Evolutionary conservation across 2,888 invertebrate species (phyloP).

Genomic region (Platynereis dumerilii): DNA sequence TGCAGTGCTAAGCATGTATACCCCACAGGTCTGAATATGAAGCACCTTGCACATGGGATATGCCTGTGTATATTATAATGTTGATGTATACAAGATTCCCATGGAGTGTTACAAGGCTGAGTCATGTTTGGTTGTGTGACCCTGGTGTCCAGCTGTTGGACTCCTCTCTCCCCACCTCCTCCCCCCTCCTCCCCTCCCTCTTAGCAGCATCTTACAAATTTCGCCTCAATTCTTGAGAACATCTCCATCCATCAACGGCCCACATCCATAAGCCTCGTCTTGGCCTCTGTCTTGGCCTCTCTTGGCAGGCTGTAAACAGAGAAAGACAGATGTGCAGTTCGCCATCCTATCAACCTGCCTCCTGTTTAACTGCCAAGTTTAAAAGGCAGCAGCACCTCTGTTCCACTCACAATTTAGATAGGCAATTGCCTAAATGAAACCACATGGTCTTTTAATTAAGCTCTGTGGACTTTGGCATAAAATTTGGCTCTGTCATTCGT

Average conservation of each 20-base stretch:
- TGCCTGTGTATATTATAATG: no score
- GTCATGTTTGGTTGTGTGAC: no score
- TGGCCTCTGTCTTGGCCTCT: slow-evolving; percentile 2
- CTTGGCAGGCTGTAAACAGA: background rate
- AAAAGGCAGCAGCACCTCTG: background rate
- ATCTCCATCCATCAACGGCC: background rate
- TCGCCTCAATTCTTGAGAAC: background rate
- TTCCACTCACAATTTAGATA: slow-evolving; percentile 5
- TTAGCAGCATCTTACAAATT: no score
- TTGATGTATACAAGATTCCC: no score
- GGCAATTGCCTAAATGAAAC: slow-evolving; percentile 5
- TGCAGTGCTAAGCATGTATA: no score
- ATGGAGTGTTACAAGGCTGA: no score
- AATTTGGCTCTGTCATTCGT: background rate
- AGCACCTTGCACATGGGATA: no score
- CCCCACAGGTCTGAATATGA: no score
- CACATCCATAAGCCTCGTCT: no score
- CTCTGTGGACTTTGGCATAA: slow-evolving; percentile 4
- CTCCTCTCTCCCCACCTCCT: no score
- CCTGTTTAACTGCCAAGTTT: slow-evolving; percentile 1
- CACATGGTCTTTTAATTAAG: slow-evolving; percentile 1
- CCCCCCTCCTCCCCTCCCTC: no score
- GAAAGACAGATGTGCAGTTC: slow-evolving; percentile 4
- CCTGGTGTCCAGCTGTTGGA: no score
- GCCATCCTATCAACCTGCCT: background rate